Percentiles rank a stretch among this genome's conserved stretches.
Evolutionary conservation across 2,888 invertebrate genomes (phyloP).

Genomic region (Creontiades dilutus): DNA sequence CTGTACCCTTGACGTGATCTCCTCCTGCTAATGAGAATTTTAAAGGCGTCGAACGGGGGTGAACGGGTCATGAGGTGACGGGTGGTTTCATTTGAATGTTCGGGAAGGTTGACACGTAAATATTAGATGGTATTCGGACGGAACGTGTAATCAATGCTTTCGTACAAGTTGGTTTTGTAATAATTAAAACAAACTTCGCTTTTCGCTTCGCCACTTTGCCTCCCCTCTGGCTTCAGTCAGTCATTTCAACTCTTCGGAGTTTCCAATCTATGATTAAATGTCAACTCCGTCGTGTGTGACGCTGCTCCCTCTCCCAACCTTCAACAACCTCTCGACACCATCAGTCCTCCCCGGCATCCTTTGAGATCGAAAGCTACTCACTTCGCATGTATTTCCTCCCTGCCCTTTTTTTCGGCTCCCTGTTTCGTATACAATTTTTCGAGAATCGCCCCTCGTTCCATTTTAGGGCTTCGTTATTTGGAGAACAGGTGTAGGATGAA

Average conservation of each 20-base stretch:
- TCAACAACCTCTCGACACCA: not conserved
- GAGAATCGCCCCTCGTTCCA: too few species aligned
- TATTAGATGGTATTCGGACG: conserved; percentile 68
- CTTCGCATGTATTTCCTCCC: not conserved
- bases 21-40: conserved; percentile 36
- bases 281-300: conserved; percentile 54
- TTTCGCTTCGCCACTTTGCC: conserved; percentile 47
- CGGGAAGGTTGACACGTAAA: conserved; percentile 66
- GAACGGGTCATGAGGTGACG: not conserved
- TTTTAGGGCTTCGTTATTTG: too few species aligned
- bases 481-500: too few species aligned
- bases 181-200: conserved; percentile 69
- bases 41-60: conserved; percentile 29
- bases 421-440: not conserved
- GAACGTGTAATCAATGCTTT: conserved; percentile 71
- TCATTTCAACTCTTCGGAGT: conserved; percentile 56
- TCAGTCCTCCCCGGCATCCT: conserved; percentile 10
- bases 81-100: conserved; percentile 63
- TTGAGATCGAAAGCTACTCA: conserved; percentile 52
- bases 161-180: conserved; percentile 63
- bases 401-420: not conserved
- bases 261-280: conserved; percentile 67
- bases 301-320: not conserved
- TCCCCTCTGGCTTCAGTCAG: conserved; percentile 34
- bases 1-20: conserved; percentile 44